phyloP scores from a whole-genome alignment of 2,797 vertebrate genomes.

The Enteromius treurensis region DNA sequence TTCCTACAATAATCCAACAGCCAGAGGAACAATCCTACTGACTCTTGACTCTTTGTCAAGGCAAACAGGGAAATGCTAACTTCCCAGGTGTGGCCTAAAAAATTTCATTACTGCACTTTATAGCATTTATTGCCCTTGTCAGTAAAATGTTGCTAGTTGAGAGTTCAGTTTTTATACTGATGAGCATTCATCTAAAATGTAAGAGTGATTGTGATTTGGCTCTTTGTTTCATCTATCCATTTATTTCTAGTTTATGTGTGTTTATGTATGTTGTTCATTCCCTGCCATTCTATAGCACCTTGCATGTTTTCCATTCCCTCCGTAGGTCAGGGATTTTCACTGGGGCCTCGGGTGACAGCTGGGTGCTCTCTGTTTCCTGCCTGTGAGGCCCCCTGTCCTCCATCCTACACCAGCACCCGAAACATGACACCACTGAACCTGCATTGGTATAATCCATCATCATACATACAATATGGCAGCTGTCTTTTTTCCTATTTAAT shows the following conservation, averaged over 20 bases:
- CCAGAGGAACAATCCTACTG: background rate
- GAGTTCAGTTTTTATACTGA: background rate
- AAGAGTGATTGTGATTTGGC: background rate
- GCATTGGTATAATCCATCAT: constrained; percentile 58
- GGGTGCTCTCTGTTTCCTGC: constrained; percentile 71
- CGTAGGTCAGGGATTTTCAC: constrained; percentile 83
- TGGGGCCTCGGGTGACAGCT: constrained; percentile 76
- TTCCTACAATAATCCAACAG: background rate
- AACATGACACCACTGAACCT: constrained; percentile 44
- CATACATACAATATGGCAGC: constrained; percentile 48
- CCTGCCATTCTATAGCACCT: constrained; percentile 63
- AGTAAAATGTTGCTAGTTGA: background rate
- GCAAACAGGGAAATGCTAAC: background rate
- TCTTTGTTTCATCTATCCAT: constrained; percentile 3
- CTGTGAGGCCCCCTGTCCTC: constrained; percentile 55
- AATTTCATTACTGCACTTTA: background rate
- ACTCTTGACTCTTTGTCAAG: background rate
- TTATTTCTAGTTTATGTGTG: constrained; percentile 11
- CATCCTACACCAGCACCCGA: constrained; percentile 42
- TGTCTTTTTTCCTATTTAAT: constrained; percentile 55
- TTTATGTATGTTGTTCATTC: constrained; percentile 56
- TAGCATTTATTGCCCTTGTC: background rate
- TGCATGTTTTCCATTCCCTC: constrained; percentile 76
- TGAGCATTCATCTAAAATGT: background rate
- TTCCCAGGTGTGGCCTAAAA: background rate